Evolutionary conservation across 2,888 invertebrate species (phyloP), one percentile per base, ranked within the genome.

Genomic region (Dynastes hyllus): DNA sequence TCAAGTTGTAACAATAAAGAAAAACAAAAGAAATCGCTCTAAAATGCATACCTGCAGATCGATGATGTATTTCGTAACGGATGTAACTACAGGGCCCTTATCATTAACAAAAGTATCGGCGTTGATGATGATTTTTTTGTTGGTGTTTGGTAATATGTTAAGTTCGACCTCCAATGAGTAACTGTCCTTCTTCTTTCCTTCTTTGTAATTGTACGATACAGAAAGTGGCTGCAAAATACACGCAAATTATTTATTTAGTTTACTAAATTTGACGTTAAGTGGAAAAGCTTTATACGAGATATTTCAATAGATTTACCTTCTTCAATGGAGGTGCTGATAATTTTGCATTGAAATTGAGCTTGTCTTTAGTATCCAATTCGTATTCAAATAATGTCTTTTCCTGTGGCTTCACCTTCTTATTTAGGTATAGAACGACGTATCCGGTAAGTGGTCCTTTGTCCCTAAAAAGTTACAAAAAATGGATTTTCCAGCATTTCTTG

Each of bases 371-470:
- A 2, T 92, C 91, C 0, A 89, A 84, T 2, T 90, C 88, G 2
- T 92, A 82, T 81, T 94, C 92, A 0, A 94, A 85, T 0, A 91
- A 90, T 0, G 94, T 92, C 85, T 93, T 95, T 82, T 93, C 92
- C n/a, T 92, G 91, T 0, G 95, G 94, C 81, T 93, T 92, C 76
- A 91, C 91, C 84, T 92, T 92, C 86, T 95, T 94, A 89, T 96
- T 94, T 75, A 95, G 88, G 86, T 94, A 95, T 58, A 95, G 89
- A 8, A 90, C 89, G 4, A 93, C 84, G 75, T 95, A 94, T 9
- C 92, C 91, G 76, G 92, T 92, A 82, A 93, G 90, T 40, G 92
- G 92, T 32, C 6, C 29, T 22, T 51, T 65, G 5, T 73, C 13
- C 9, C 75, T 67, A 9, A 50, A 66, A 40, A 40, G 4, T 32